Evolutionary conservation across 92 coral and sea anemone species (phyloP).

Genomic region (Porites evermanni): DNA sequence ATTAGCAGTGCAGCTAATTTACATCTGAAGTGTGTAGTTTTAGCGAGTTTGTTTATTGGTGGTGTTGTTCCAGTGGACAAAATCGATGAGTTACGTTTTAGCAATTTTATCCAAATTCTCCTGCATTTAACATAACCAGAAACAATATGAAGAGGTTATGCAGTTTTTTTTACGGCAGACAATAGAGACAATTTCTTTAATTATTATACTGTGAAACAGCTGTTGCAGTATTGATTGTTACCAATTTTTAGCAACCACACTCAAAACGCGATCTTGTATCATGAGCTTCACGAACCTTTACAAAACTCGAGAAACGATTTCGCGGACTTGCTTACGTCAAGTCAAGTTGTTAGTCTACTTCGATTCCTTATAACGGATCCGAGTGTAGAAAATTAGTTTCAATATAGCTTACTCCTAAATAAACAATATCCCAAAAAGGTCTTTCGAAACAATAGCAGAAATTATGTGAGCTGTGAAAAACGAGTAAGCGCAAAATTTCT

Average conservation of each 20-base stretch:
- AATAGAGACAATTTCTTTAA: background rate
- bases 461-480: background rate
- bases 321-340: background rate
- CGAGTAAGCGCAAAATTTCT: background rate
- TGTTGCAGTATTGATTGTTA: background rate
- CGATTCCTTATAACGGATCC: background rate
- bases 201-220: slow-evolving; percentile 16
- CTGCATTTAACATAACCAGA: background rate
- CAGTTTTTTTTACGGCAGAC: background rate
- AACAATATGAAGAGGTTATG: background rate
- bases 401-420: slow-evolving; percentile 1
- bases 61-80: background rate
- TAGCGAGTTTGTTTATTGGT: background rate
- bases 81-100: background rate
- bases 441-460: slow-evolving; percentile 1
- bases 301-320: background rate
- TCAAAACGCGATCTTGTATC: background rate
- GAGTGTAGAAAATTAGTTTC: background rate
- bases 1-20: background rate
- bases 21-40: slow-evolving; percentile 28
- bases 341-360: no score
- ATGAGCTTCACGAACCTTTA: background rate
- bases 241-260: background rate
- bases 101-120: background rate
- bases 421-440: slow-evolving; percentile 26